Evolutionary conservation across 2,888 invertebrate genomes (phyloP).

Genomic region (Cephus rjabovi): DNA sequence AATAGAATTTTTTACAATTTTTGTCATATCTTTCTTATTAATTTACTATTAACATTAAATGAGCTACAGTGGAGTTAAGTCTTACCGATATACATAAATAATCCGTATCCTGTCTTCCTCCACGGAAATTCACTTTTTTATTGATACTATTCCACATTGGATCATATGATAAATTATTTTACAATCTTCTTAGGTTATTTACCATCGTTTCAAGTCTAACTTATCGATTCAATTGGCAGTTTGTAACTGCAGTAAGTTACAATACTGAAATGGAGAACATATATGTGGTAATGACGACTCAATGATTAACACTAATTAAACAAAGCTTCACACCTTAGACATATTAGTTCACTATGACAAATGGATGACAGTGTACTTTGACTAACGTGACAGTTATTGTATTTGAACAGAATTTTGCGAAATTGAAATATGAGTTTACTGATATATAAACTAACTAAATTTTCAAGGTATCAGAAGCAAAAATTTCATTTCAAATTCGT

Average conservation of each 20-base stretch:
- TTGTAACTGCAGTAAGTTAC: neutral
- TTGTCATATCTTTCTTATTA: neutral
- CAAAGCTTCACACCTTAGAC: neutral
- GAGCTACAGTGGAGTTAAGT: neutral
- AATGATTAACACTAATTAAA: neutral
- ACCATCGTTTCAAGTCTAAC: neutral
- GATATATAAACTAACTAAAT: neutral
- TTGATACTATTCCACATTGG: conserved; percentile 22
- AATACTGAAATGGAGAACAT: neutral
- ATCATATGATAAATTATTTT: neutral
- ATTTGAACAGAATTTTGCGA: neutral
- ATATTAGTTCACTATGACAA: neutral
- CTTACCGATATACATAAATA: conserved; percentile 32
- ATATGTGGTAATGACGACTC: neutral
- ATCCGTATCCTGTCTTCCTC: conserved; percentile 16
- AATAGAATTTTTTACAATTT: neutral
- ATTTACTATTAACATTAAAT: neutral
- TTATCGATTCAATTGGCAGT: neutral
- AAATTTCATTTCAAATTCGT: neutral
- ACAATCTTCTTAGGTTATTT: neutral
- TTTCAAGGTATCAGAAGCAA: neutral
- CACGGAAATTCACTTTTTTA: conserved; percentile 15
- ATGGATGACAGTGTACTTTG: neutral
- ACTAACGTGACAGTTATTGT: neutral
- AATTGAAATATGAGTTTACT: neutral